Percentiles rank a stretch among this genome's conserved stretches.
Evolutionary conservation across 37 sponge, comb jelly and placozoan species (phyloP).

Genomic region (Axinella damicornis): DNA sequence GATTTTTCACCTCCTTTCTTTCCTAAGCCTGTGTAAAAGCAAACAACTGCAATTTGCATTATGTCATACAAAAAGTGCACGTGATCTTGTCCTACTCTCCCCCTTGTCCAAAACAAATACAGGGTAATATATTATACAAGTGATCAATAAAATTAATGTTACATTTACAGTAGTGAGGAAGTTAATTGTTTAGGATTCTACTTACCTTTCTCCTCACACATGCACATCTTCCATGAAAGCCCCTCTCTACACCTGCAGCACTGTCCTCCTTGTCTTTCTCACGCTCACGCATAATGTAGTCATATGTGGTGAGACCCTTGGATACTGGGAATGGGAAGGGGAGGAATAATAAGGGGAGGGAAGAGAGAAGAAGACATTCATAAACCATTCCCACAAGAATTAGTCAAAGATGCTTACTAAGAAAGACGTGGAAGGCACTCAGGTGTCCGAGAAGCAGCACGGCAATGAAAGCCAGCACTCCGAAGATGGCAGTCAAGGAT

Average conservation of each 20-base stretch:
- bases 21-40: too few species aligned
- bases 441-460: conserved; percentile 78
- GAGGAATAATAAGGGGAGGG: too few species aligned
- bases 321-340: conserved; percentile 4
- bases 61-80: too few species aligned
- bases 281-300: conserved; percentile 51
- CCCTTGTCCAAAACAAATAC: too few species aligned
- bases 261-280: background rate
- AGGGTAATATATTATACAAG: too few species aligned
- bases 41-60: too few species aligned
- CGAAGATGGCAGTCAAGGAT: conserved; percentile 49
- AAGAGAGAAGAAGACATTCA: too few species aligned
- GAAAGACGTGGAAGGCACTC: conserved; percentile 76
- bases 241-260: background rate
- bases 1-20: too few species aligned
- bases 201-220: background rate
- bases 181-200: background rate
- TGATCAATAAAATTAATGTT: too few species aligned
- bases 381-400: too few species aligned
- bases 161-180: too few species aligned
- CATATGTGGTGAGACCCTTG: conserved; percentile 70
- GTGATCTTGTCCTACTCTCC: too few species aligned
- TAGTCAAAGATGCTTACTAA: conserved; percentile 67
- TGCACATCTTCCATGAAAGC: background rate
- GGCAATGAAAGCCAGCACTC: conserved; percentile 50